Percentiles rank a stretch among this genome's conserved stretches.
These are phyloP conservation scores for Stratiomys singularior DNA, from an alignment of 2,888 invertebrate genomes.

Conservation along the genomic window DNA sequence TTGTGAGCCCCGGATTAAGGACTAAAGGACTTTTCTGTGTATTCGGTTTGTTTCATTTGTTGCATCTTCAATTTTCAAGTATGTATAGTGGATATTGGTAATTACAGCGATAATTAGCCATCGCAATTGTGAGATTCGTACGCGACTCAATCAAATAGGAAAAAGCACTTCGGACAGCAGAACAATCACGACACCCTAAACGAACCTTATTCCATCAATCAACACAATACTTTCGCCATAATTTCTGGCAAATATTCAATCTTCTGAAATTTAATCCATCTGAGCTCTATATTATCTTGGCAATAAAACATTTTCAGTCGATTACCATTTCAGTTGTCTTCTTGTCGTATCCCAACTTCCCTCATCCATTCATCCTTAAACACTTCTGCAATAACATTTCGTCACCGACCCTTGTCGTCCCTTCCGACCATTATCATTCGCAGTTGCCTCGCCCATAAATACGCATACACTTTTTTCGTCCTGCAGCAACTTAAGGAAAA, in stretches of 20 bases:
- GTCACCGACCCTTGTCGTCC: background rate
- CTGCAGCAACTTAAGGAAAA: constrained; percentile 21
- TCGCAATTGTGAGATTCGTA: too few species aligned
- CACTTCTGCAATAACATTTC: background rate
- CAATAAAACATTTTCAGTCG: constrained; percentile 46
- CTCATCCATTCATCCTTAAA: background rate
- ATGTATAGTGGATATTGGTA: background rate
- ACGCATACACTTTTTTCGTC: constrained; percentile 28
- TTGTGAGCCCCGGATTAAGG: background rate
- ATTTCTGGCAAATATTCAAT: constrained; percentile 14
- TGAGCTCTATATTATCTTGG: constrained; percentile 38
- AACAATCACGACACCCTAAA: background rate
- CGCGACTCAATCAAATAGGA: too few species aligned
- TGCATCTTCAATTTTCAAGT: background rate
- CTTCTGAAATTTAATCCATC: constrained; percentile 40
- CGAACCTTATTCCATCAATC: background rate
- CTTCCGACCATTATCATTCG: constrained; percentile 21
- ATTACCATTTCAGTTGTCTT: constrained; percentile 33
- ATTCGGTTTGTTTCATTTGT: background rate
- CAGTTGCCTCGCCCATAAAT: constrained; percentile 39
- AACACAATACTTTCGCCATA: background rate
- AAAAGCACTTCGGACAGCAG: too few species aligned
- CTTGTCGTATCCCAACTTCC: background rate
- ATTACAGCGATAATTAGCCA: background rate
- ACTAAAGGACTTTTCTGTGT: background rate